Percentiles rank a stretch among this genome's conserved stretches.
Evolutionary conservation across 2,113 vertebrate genomes (phyloP).

Genomic region (Genyomyrus donnyi): DNA sequence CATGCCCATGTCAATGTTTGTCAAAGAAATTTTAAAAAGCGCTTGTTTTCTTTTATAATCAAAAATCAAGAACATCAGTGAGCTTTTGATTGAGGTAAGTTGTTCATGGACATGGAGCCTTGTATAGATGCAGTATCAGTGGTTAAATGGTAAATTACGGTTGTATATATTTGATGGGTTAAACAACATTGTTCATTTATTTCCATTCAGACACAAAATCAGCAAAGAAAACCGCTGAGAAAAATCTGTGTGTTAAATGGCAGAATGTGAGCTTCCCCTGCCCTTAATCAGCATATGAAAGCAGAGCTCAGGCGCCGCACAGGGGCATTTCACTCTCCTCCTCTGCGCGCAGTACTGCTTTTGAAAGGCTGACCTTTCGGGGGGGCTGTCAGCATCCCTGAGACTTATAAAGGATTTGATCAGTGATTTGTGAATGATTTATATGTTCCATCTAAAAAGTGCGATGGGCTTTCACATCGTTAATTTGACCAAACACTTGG

Average conservation of each 20-base stretch:
- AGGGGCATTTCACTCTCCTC: constrained; percentile 18
- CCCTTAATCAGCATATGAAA: constrained; percentile 1
- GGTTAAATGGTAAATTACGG: neutral
- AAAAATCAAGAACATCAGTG: neutral
- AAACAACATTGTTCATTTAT: neutral
- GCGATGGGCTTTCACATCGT: constrained; percentile 12
- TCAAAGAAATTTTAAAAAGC: neutral
- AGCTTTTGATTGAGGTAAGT: neutral
- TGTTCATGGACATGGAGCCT: neutral
- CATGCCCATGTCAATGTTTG: neutral
- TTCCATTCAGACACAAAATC: neutral
- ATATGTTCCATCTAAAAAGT: constrained; percentile 16
- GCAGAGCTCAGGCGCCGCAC: neutral
- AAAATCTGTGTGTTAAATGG: neutral
- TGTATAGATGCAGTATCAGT: neutral
- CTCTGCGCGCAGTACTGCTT: neutral
- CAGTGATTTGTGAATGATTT: constrained; percentile 21
- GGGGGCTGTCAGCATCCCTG: constrained; percentile 6
- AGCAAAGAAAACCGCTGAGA: neutral
- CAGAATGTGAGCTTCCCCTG: neutral
- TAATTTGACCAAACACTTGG: constrained; percentile 10
- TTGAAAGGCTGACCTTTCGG: constrained; percentile 22
- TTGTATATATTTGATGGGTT: neutral
- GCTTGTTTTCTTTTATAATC: neutral
- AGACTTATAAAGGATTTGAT: constrained; percentile 21